Conservation (phyloP, 2,797 vertebrate genomes). For the Dermochelys coriacea region DNA sequence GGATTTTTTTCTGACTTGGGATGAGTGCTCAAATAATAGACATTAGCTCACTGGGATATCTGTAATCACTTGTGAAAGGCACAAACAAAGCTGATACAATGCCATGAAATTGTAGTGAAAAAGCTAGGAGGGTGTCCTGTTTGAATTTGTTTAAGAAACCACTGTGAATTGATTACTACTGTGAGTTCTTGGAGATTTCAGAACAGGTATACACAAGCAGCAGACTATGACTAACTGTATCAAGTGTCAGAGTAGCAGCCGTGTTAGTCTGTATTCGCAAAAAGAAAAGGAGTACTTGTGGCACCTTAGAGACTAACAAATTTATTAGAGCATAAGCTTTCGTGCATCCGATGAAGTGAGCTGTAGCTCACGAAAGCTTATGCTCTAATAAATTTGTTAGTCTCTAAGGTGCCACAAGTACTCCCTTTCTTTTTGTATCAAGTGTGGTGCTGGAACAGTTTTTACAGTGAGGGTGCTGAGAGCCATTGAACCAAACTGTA, state of each 20-base stretch:
- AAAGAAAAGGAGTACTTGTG: too few species aligned
- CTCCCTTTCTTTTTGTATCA: too few species aligned
- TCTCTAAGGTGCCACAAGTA: too few species aligned
- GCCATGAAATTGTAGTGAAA: background rate
- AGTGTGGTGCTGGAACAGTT: rapidly evolving
- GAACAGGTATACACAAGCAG: background rate
- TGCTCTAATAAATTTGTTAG: too few species aligned
- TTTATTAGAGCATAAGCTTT: too few species aligned
- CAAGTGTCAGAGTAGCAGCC: too few species aligned
- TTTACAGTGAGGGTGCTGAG: too few species aligned
- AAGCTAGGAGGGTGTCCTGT: background rate
- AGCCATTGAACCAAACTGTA: too few species aligned
- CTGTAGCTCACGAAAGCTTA: too few species aligned
- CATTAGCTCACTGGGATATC: background rate
- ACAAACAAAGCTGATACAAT: background rate
- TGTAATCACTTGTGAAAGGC: background rate
- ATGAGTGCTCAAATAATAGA: background rate
- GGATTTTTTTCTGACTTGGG: background rate
- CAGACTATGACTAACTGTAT: background rate
- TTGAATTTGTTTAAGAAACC: background rate
- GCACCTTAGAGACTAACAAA: too few species aligned
- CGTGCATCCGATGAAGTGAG: too few species aligned
- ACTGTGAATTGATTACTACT: background rate
- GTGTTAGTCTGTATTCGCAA: too few species aligned
- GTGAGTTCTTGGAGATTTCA: background rate